Evolutionary conservation across 1,140 invertebrate species (phyloP).

Genomic region (Calosoma granatense): DNA sequence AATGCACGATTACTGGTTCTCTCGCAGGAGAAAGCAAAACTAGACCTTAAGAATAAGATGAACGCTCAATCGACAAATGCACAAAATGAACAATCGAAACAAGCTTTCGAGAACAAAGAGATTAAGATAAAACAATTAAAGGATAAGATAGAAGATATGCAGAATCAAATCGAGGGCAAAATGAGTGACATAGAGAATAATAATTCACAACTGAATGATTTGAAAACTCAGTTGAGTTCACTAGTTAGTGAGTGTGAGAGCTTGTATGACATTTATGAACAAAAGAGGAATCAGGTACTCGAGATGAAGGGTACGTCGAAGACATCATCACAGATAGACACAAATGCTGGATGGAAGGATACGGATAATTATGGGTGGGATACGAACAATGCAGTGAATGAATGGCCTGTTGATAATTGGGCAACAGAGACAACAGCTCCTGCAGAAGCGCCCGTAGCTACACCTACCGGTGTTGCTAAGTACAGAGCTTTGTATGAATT

Average conservation of each 20-base stretch:
- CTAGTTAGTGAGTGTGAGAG: slow-evolving; percentile 46
- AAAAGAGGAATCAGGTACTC: slow-evolving; percentile 43
- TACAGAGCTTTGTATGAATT: slow-evolving; percentile 93
- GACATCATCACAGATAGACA: slow-evolving; percentile 27
- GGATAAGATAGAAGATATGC: slow-evolving; percentile 46
- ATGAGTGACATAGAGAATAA: slow-evolving; percentile 75
- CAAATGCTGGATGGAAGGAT: slow-evolving; percentile 28
- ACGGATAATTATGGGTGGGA: slow-evolving; percentile 32
- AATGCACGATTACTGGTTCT: slow-evolving; percentile 67
- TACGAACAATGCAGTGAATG: slow-evolving; percentile 21
- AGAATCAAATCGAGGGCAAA: slow-evolving; percentile 60
- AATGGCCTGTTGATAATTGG: slow-evolving; percentile 43
- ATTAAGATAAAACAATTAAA: slow-evolving; percentile 75
- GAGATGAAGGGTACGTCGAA: slow-evolving; percentile 43
- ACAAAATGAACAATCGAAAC: slow-evolving; percentile 52
- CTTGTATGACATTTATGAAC: slow-evolving; percentile 46
- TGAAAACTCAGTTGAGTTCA: slow-evolving; percentile 42
- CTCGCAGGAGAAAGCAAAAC: slow-evolving; percentile 72
- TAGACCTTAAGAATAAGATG: slow-evolving; percentile 64
- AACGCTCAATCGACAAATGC: slow-evolving; percentile 33
- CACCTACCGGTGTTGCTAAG: slow-evolving; percentile 45
- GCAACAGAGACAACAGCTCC: slow-evolving; percentile 18
- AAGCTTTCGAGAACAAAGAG: slow-evolving; percentile 69
- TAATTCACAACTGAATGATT: slow-evolving; percentile 60
- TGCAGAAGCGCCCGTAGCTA: slow-evolving; percentile 22